Base-by-base conservation (phyloP, 2,797 vertebrate genomes). In the Mormyrus proboscirostris region DNA sequence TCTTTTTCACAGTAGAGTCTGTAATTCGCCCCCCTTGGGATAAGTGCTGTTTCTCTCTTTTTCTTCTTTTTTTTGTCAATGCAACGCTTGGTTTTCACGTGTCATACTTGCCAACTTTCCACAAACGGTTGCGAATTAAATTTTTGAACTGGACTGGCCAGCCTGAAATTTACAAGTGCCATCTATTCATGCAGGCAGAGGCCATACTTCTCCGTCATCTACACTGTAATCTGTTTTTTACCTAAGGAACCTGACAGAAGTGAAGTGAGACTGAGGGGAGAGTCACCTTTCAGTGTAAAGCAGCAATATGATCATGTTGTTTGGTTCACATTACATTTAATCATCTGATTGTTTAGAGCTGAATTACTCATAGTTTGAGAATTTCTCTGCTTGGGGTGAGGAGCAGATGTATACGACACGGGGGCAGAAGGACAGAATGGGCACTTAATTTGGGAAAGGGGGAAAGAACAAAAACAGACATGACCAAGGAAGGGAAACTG, bases 11-110 rank as follows among this genome's bases (percentile, higher is more conserved):
- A 25, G 44, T 9, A 51, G 79, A 44, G 82, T 51, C 47, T 50
- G 44, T 76, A 76, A 38, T 44, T 76, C n/a, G 5, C 22, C 19
- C 82, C 82, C 82, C 44, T 19, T 5, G 9, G 47, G n/a, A 84
- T 84, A 84, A 47, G 82, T 50, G 44, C 47, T 9, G 44, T 84
- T 84, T 44, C 7, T 79, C 73, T 79, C 19, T 2, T 44, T 1
- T 44, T 33, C 29, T 33, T 33, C 29, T 44, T 44, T 79, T 73
- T 79, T 19, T 79, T 79, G 41, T 84, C 44, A 84, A 51, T 84
- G 82, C 47, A 50, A 22, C n/a, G 82, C 82, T 84, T 25, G 82
- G 82, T 51, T 51, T 83, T 84, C 82, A 84, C 82, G 51, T 84
- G 5, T 49, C 4, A 12, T 84, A 25, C 10, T 84, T 84, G 82